Base-by-base conservation (phyloP, 2,888 invertebrate species). In the Polydrusus cervinus region DNA sequence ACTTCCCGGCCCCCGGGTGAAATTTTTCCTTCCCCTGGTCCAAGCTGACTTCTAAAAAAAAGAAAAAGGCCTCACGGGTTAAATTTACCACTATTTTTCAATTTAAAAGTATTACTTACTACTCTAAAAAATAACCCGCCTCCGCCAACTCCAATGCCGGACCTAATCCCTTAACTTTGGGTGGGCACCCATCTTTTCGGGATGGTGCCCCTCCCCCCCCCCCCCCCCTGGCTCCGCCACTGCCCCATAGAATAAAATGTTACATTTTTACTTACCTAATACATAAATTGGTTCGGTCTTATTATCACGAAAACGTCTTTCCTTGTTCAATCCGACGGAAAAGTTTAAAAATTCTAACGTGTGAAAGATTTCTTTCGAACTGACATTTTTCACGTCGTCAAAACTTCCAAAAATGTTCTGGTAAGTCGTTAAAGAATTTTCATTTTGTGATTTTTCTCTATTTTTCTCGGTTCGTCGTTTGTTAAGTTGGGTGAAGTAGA, bases 401-500 rank as follows among this genome's bases (percentile, higher is more conserved):
- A 71, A 47, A 57, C 18, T 45, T n/a, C 45, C 62, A 9, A 67
- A 60, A 16, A 60, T 49, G 18, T 64, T 61, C 8, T 69, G 49
- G 16, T 30, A 49, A 62, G 18, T 57, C 16, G 38, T 13, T 16
- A 49, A 61, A 20, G 61, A 45, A 49, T 73, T 76, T 57, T 14
- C 45, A 30, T 72, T 38, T n/a, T 38, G 18, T 25, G 51, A 18
- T 14, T 51, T 51, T 20, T 13, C 47, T 47, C 3, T 45, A 5
- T 65, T 40, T 34, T 16, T 18, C 64, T 40, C n/a, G 10, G 7
- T 16, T 13, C 34, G 40, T 18, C n/a, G 14, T 60, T 77, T 45
- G 61, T 78, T 79, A 20, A 75, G 20, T 47, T 79, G 77, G 1
- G 82, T 57, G 30, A 82, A 80, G 49, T 80, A 81, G 16, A 81